Conservation (phyloP, 2,888 invertebrate genomes). For the Melanotus villosus region DNA sequence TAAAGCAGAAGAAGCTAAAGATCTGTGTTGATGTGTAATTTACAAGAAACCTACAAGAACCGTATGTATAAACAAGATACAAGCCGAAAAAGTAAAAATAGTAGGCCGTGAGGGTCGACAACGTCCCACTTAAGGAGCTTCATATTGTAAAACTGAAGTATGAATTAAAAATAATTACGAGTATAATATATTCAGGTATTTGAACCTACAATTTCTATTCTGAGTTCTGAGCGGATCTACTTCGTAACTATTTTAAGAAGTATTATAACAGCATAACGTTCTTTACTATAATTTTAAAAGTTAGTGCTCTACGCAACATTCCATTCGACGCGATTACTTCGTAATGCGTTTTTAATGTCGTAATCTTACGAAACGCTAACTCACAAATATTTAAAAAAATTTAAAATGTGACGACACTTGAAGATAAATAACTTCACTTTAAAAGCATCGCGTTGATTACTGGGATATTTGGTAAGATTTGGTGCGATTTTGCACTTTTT, state of each 20-base stretch:
- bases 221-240: too few species aligned
- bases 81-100: neutral
- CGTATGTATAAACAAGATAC: neutral
- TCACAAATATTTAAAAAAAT: too few species aligned
- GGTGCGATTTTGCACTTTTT: too few species aligned
- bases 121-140: slow-evolving; percentile 2
- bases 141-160: neutral
- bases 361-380: neutral
- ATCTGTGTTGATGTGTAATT: too few species aligned
- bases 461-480: too few species aligned
- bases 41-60: too few species aligned
- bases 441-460: too few species aligned
- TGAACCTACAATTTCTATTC: too few species aligned
- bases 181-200: too few species aligned
- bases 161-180: neutral
- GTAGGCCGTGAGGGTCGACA: neutral
- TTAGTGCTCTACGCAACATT: slow-evolving; percentile 3
- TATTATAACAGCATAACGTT: neutral
- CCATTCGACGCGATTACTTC: neutral
- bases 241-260: neutral
- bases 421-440: too few species aligned
- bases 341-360: neutral
- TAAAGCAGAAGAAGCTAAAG: too few species aligned
- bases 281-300: neutral
- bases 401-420: too few species aligned